phyloP scores from a whole-genome alignment of 2,797 vertebrate species.

The Astyanax mexicanus region DNA sequence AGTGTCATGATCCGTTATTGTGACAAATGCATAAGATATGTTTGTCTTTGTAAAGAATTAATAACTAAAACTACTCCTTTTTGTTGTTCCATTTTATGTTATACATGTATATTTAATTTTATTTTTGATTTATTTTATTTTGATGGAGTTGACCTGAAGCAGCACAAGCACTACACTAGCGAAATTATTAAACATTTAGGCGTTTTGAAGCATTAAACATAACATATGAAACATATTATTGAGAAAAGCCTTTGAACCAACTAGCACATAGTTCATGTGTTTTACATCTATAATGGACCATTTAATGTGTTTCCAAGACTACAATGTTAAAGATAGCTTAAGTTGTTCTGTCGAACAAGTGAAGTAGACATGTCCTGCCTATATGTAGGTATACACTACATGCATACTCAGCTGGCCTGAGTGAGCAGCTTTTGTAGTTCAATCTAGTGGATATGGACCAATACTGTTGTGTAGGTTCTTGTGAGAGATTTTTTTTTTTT shows the following conservation, averaged over 20 bases:
- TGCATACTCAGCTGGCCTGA: conserved; percentile 56
- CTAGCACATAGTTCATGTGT: not conserved
- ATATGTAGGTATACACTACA: not conserved
- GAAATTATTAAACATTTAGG: not conserved
- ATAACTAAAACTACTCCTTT: not conserved
- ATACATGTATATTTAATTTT: not conserved
- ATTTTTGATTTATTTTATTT: not conserved
- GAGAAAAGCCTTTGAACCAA: not conserved
- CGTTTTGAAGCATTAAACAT: not conserved
- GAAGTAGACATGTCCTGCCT: not conserved
- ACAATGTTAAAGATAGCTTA: not conserved
- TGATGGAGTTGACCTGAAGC: not conserved
- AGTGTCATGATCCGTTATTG: not conserved
- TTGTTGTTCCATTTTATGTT: not conserved
- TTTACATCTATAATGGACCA: not conserved
- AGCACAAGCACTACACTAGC: not conserved
- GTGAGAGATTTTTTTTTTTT: no score
- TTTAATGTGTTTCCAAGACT: not conserved
- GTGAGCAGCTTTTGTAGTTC: conserved; percentile 28
- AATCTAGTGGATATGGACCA: conserved; percentile 48
- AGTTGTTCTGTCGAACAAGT: conserved; percentile 11
- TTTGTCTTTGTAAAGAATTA: not conserved
- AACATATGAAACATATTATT: not conserved
- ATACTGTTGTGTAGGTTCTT: conserved; percentile 14
- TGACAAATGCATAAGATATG: not conserved